These are phyloP conservation scores for Pelvicachromis taeniatus DNA, from an alignment of 2,113 vertebrate genomes.

Conservation along the genomic window DNA sequence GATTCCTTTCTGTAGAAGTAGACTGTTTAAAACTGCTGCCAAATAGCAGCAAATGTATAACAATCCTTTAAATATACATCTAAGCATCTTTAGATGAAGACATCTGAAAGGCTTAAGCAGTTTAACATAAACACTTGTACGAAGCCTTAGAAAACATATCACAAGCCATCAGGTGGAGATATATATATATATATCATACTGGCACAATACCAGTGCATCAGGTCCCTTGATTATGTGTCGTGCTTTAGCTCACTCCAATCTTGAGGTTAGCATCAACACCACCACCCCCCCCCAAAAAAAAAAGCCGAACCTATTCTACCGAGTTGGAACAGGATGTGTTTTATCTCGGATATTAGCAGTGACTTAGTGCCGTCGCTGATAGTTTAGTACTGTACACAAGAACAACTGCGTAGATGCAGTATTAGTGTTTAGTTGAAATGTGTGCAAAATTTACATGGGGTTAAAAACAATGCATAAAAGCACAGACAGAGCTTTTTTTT, in stretches of 20 bases:
- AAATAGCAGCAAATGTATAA: constrained; percentile 16
- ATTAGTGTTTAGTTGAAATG: constrained; percentile 23
- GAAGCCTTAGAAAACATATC: constrained; percentile 5
- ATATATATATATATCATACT: neutral
- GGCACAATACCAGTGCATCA: constrained; percentile 10
- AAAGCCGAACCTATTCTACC: neutral
- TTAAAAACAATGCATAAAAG: neutral
- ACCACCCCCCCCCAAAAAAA: no score
- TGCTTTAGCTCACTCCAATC: neutral
- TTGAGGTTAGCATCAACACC: neutral
- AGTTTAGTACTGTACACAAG: constrained; percentile 11
- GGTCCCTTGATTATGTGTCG: neutral
- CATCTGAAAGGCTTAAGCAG: neutral
- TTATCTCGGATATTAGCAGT: constrained; percentile 20
- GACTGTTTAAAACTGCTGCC: constrained; percentile 1
- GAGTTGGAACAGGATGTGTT: neutral
- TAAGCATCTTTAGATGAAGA: neutral
- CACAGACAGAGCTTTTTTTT: constrained; percentile 35
- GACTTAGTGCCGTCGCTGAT: constrained; percentile 9
- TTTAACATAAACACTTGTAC: constrained; percentile 24
- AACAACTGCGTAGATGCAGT: constrained; percentile 28
- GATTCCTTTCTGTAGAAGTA: neutral
- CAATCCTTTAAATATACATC: neutral
- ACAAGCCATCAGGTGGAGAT: neutral
- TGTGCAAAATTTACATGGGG: neutral